Percentiles rank a stretch among this genome's conserved stretches.
These are phyloP conservation scores for Esox lucius DNA, from an alignment of 2,797 vertebrate species.

Conservation along the genomic window DNA sequence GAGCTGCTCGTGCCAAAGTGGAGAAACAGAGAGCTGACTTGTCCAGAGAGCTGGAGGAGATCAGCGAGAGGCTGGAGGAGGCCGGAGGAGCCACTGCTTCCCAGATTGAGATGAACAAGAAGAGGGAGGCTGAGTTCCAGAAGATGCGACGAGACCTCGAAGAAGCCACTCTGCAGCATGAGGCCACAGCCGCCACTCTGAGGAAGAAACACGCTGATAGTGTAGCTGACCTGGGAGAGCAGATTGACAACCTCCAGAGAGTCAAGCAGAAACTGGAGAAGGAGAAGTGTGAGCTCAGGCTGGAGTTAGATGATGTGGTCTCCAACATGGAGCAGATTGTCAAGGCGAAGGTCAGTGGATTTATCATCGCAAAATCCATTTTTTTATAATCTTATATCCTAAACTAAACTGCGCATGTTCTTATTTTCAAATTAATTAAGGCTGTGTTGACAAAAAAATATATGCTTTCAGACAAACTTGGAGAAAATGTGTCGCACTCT, in stretches of 20 bases:
- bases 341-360: conserved; percentile 35
- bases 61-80: conserved; percentile 80
- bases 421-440: not conserved
- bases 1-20: conserved; percentile 75
- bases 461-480: conserved; percentile 62
- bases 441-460: not conserved
- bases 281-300: conserved; percentile 77
- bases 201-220: conserved; percentile 79
- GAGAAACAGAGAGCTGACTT: conserved; percentile 80
- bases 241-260: conserved; percentile 77
- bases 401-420: not conserved
- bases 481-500: conserved; percentile 76
- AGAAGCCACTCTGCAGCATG: conserved; percentile 76
- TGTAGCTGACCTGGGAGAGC: conserved; percentile 73
- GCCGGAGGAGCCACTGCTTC: conserved; percentile 77
- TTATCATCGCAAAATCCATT: not conserved
- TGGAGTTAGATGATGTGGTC: conserved; percentile 73
- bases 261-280: conserved; percentile 81
- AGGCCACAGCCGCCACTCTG: conserved; percentile 69
- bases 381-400: not conserved
- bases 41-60: conserved; percentile 81
- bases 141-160: conserved; percentile 77
- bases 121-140: conserved; percentile 77
- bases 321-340: conserved; percentile 77
- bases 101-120: conserved; percentile 82